phyloP scores from a whole-genome alignment of 2,888 invertebrate species.

The Idaea aversata region DNA sequence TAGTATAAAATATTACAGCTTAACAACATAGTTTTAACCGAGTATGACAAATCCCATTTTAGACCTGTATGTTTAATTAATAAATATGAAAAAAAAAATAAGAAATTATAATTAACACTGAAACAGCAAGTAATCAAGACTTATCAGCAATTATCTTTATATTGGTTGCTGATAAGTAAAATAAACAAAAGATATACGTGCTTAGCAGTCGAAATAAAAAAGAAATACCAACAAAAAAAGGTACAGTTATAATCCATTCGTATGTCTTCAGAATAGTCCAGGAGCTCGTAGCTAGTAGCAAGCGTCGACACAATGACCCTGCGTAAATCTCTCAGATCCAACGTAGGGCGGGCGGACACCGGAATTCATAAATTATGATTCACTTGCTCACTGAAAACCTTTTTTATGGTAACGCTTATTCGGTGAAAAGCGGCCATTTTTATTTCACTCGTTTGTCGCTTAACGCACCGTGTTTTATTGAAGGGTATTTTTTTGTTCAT shows the following conservation, averaged over 20 bases:
- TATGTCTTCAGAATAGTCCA: constrained; percentile 47
- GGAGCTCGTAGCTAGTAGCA: constrained; percentile 34
- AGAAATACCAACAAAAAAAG: neutral
- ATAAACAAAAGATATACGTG: neutral
- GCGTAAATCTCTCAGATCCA: constrained; percentile 69
- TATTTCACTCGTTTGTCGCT: constrained; percentile 70
- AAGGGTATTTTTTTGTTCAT: constrained; percentile 30
- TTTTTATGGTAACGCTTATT: constrained; percentile 78
- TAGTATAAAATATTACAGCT: too few species aligned
- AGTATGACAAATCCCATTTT: too few species aligned
- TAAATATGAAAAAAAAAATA: too few species aligned
- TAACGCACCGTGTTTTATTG: constrained; percentile 47
- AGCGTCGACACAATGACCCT: constrained; percentile 71
- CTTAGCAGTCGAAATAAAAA: neutral
- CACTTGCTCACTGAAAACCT: constrained; percentile 80
- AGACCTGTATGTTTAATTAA: too few species aligned
- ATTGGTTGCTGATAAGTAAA: too few species aligned
- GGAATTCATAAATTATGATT: constrained; percentile 81
- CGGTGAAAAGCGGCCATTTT: constrained; percentile 71
- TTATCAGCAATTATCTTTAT: too few species aligned
- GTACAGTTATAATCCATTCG: constrained; percentile 20
- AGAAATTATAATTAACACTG: too few species aligned
- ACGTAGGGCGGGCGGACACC: constrained; percentile 58
- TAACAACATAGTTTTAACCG: too few species aligned
- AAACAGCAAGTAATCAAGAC: too few species aligned